Evolutionary conservation across 2,113 vertebrate species (phyloP).

Genomic region (Orycteropus afer): DNA sequence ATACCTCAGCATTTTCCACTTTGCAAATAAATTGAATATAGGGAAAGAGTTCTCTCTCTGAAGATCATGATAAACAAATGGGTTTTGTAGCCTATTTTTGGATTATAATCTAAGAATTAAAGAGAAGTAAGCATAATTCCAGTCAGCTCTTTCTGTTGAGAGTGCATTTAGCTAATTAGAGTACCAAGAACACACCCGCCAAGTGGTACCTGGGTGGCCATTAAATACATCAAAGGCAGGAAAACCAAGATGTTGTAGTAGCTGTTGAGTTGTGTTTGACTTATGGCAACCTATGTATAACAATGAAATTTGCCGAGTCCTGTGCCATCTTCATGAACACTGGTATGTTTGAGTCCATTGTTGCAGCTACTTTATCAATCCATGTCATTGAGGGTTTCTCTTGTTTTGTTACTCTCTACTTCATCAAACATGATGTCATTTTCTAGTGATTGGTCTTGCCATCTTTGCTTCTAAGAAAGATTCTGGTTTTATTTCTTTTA

Average conservation of each 20-base stretch:
- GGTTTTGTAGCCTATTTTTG: slow-evolving; percentile 44
- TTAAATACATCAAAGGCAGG: slow-evolving; percentile 63
- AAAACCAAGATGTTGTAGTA: neutral
- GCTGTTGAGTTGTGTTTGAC: neutral
- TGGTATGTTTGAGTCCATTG: neutral
- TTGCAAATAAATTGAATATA: neutral
- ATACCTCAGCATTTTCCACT: slow-evolving; percentile 16
- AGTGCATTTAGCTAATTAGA: slow-evolving; percentile 19
- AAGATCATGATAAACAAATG: slow-evolving; percentile 29
- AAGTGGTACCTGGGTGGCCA: slow-evolving; percentile 43
- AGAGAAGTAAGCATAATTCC: slow-evolving; percentile 38
- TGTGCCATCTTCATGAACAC: neutral
- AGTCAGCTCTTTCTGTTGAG: slow-evolving; percentile 36
- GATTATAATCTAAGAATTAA: slow-evolving; percentile 56
- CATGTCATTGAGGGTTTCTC: neutral
- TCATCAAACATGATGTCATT: neutral
- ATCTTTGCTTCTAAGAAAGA: neutral
- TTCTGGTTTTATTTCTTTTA: neutral
- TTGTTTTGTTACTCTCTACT: neutral
- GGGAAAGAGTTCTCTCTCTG: slow-evolving; percentile 33
- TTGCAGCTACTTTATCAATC: neutral
- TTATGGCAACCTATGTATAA: neutral
- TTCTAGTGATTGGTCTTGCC: neutral
- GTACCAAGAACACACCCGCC: neutral
- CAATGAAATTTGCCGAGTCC: neutral